phyloP scores from a whole-genome alignment of 2,888 invertebrate species.

The Metellina segmentata region DNA sequence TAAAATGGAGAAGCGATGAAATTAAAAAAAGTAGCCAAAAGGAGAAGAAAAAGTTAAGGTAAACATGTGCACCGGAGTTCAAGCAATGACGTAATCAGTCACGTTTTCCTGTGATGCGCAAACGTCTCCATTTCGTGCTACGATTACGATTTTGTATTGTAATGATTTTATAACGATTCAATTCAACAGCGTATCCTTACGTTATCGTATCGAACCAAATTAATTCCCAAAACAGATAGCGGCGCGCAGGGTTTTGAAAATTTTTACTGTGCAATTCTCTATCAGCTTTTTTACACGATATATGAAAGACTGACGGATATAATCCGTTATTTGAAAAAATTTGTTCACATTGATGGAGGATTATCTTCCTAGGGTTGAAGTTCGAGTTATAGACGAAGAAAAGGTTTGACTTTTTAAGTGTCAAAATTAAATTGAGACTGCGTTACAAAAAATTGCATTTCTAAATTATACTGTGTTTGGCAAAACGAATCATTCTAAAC shows the following conservation, averaged over 20 bases:
- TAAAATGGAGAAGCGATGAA: no score
- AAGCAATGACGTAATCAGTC: no score
- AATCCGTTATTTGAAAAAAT: background rate
- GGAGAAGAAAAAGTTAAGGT: no score
- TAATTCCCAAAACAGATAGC: constrained; percentile 9
- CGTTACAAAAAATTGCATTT: background rate
- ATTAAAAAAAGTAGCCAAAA: no score
- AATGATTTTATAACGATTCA: no score
- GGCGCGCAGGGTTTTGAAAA: constrained; percentile 67
- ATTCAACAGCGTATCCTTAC: no score
- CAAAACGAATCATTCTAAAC: background rate
- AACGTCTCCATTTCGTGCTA: no score
- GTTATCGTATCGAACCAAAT: no score
- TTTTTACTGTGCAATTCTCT: background rate
- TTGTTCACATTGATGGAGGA: constrained; percentile 52
- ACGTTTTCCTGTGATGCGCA: no score
- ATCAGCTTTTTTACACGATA: background rate
- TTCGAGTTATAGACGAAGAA: constrained; percentile 73
- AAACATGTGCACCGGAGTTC: no score
- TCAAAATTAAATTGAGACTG: background rate
- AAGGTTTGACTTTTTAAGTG: constrained; percentile 40
- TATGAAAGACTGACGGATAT: background rate
- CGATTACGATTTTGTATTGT: no score
- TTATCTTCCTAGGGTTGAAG: constrained; percentile 70
- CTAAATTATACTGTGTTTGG: background rate